Conservation (phyloP, 2,888 invertebrate genomes). For the Dryobota labecula region DNA sequence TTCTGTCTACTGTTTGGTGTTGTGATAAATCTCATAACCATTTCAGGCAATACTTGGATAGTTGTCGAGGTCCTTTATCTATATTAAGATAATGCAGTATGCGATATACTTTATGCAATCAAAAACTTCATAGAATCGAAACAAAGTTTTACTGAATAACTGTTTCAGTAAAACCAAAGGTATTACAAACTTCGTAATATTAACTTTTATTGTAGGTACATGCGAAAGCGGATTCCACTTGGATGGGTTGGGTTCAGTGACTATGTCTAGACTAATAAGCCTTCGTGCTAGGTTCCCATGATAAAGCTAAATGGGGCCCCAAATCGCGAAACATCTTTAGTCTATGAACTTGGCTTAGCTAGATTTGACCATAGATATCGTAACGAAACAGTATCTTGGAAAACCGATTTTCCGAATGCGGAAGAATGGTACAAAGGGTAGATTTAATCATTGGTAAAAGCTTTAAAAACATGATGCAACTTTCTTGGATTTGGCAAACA, state of each 20-base stretch:
- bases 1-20: neutral
- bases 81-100: neutral
- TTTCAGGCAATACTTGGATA: neutral
- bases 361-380: conserved; percentile 13
- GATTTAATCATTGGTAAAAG: neutral
- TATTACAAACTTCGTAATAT: conserved; percentile 2
- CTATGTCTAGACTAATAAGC: conserved; percentile 59
- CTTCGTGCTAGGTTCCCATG: conserved; percentile 68
- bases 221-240: neutral
- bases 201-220: conserved; percentile 4
- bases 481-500: neutral
- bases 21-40: neutral
- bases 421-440: neutral
- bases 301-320: conserved; percentile 28
- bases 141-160: neutral
- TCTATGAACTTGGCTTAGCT: conserved; percentile 11
- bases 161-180: neutral
- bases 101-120: neutral
- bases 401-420: neutral
- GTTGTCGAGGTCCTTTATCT: neutral
- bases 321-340: neutral
- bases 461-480: neutral
- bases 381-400: neutral
- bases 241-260: conserved; percentile 24
- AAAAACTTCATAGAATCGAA: neutral